Conservation (phyloP, 2,797 vertebrate genomes). For the Cossypha caffra region DNA sequence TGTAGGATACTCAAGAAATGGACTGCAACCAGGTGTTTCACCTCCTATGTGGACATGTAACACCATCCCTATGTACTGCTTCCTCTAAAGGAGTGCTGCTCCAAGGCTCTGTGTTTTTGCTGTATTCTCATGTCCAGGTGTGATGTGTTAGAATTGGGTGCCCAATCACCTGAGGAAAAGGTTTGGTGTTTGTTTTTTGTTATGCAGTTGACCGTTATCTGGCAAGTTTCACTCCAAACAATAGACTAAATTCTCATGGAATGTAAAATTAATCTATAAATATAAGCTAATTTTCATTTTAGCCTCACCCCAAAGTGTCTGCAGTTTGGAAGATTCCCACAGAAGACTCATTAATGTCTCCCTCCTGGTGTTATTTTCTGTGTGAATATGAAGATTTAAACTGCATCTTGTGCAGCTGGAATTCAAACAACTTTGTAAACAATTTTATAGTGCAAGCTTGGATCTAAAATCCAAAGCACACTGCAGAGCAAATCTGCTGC, state of each 20-base stretch:
- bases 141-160: accelerated
- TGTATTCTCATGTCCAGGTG: not conserved
- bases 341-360: not conserved
- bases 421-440: not conserved
- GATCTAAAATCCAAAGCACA: not conserved
- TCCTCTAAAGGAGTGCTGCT: not conserved
- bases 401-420: not conserved
- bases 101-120: not conserved
- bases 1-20: not conserved
- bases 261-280: not conserved
- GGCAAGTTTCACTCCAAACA: not conserved
- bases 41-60: accelerated
- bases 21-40: not conserved
- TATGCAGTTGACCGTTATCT: not conserved
- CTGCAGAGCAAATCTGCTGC: not conserved
- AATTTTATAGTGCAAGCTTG: not conserved
- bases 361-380: not conserved
- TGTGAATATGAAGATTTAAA: not conserved
- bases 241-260: not conserved
- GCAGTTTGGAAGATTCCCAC: not conserved
- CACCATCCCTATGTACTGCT: not conserved
- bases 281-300: not conserved
- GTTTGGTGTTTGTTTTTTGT: accelerated
- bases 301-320: not conserved
- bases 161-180: not conserved